Evolutionary conservation across 2,888 invertebrate species (phyloP), one percentile per base, ranked within the genome.

Genomic region (Noctua fimbriata): DNA sequence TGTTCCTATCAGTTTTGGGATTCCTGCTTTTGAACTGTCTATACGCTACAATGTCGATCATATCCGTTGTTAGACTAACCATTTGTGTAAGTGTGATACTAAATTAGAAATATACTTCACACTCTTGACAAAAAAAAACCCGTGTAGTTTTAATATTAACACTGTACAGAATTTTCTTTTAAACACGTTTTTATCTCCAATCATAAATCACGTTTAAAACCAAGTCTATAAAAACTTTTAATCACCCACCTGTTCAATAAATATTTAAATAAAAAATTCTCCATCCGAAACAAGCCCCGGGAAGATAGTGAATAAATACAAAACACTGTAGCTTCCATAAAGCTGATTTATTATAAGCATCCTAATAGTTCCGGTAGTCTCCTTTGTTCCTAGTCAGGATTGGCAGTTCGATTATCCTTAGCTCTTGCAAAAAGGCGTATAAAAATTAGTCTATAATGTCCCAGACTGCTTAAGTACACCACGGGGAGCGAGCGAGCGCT

Each of bases 361-460:
- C 91, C 89, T 92, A 92, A 88, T 94, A 94, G 94, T 93, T 93
- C 88, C 89, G 85, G 67, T 89, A 87, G 90, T 89, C 81, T 92
- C 90, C 94, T 94, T 95, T 96, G 95, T 95, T 93, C 94, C 84
- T 85, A 86, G 90, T 90, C 92, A 87, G 94, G 96, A 96, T 96
- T 96, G 96, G 95, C 96, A 96, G 95, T 95, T 96, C 96, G 96
- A 96, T 96, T 96, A 96, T 96, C 94, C 94, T 89, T 88, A 88
- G 91, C 93, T 93, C 92, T 91, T 91, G 92, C 92, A 95, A 96
- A 96, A 96, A 93, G 94, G 93, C 92, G 92, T 92, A 94, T 94
- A 96, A 96, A 95, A 96, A 95, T 95, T 95, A 93, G 95, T 93
- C 94, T 94, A 91, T 93, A 94, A 95, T 93, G 94, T 95, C 93